These are phyloP conservation scores for Nezara viridula DNA, from an alignment of 2,888 invertebrate genomes.

Conservation along the genomic window DNA sequence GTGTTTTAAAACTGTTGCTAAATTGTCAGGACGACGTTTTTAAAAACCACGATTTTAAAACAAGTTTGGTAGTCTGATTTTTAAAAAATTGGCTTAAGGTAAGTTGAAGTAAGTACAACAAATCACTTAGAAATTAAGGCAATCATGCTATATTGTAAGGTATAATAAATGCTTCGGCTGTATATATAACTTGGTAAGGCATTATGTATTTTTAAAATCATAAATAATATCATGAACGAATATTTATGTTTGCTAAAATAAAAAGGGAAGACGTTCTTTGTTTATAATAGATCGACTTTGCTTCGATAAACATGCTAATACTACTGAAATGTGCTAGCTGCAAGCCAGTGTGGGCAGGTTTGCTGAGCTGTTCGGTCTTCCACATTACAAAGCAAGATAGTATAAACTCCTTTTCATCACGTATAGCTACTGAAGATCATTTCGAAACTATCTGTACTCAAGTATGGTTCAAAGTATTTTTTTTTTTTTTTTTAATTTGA, in stretches of 20 bases:
- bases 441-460: background rate
- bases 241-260: background rate
- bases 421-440: background rate
- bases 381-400: no score
- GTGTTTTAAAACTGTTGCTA: no score
- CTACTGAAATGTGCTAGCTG: background rate
- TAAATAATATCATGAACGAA: background rate
- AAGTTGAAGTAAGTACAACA: no score
- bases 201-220: no score
- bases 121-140: no score
- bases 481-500: background rate
- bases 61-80: no score
- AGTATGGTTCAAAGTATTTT: background rate
- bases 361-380: background rate
- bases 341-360: background rate
- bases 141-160: no score
- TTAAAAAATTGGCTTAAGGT: no score
- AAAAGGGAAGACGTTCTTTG: background rate
- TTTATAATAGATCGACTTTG: background rate
- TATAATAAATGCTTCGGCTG: no score
- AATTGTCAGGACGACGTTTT: no score
- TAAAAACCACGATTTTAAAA: no score
- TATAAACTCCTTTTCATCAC: background rate
- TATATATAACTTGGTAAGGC: no score
- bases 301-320: background rate